These are phyloP conservation scores for Petrophora chlorosata DNA, from an alignment of 2,888 invertebrate genomes.

Conservation along the genomic window DNA sequence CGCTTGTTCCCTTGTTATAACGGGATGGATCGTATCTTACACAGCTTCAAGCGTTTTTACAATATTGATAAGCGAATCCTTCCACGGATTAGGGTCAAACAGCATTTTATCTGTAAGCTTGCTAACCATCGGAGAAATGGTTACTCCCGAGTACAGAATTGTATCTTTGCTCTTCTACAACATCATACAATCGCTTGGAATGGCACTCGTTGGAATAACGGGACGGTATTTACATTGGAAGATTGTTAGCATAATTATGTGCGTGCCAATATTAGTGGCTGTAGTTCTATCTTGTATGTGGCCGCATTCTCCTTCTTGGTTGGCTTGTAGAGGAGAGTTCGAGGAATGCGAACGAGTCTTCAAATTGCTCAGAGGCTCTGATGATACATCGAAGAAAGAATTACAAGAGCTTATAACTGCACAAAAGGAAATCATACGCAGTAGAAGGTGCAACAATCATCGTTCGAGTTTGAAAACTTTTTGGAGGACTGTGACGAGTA, in stretches of 20 bases:
- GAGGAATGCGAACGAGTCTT: conserved; percentile 31
- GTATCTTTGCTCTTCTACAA: conserved; percentile 22
- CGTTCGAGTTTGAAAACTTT: conserved; percentile 4
- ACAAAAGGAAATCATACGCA: background rate
- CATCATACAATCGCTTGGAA: conserved; percentile 18
- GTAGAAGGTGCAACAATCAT: conserved; percentile 2
- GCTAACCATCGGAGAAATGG: conserved; percentile 33
- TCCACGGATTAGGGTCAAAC: conserved; percentile 32
- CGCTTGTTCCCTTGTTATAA: conserved; percentile 27
- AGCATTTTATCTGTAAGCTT: conserved; percentile 29
- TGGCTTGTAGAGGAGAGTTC: conserved; percentile 34
- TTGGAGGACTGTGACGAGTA: conserved; percentile 17
- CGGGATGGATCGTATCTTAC: conserved; percentile 30
- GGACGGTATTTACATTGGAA: conserved; percentile 31
- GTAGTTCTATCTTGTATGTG: conserved; percentile 24
- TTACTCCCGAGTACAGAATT: conserved; percentile 28
- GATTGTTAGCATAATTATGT: conserved; percentile 28
- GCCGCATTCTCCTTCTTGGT: conserved; percentile 39
- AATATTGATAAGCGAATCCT: conserved; percentile 25
- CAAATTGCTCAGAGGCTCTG: conserved; percentile 32
- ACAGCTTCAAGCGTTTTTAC: conserved; percentile 7
- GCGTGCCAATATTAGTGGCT: conserved; percentile 25
- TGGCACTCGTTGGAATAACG: conserved; percentile 22
- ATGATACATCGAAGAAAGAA: conserved; percentile 28
- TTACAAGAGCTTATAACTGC: conserved; percentile 21